phyloP scores from a whole-genome alignment of 2,888 invertebrate genomes.

The Scaptomyza parva region DNA sequence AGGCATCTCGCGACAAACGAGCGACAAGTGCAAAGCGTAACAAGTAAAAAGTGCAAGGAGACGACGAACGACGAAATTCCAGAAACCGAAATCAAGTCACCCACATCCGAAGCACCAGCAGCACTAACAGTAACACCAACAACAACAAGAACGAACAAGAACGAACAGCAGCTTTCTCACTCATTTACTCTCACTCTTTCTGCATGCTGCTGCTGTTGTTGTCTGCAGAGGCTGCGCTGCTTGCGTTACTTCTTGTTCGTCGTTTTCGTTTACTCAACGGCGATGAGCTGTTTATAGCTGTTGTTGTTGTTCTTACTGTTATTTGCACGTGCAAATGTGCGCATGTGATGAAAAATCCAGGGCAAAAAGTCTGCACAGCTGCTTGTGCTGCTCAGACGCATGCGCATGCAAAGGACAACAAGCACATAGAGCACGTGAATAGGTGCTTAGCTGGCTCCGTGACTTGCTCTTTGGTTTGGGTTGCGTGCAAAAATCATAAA shows the following conservation, averaged over 20 bases:
- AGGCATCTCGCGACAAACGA: slow-evolving; percentile 14
- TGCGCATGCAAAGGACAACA: slow-evolving; percentile 48
- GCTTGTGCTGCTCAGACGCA: slow-evolving; percentile 58
- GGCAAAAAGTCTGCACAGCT: slow-evolving; percentile 68
- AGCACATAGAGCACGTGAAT: slow-evolving; percentile 46
- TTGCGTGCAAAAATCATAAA: not conserved
- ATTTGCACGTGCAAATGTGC: slow-evolving; percentile 56
- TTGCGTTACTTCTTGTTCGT: slow-evolving; percentile 33
- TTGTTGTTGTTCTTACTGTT: slow-evolving; percentile 14
- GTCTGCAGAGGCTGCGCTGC: slow-evolving; percentile 30
- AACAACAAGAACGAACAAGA: slow-evolving; percentile 1
- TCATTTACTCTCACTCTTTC: slow-evolving; percentile 25
- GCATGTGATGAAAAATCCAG: slow-evolving; percentile 77
- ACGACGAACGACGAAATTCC: slow-evolving; percentile 38
- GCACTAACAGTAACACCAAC: not conserved
- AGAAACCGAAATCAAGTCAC: slow-evolving; percentile 52
- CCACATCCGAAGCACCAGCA: slow-evolving; percentile 38
- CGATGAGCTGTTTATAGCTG: not conserved
- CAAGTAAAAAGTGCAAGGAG: slow-evolving; percentile 64
- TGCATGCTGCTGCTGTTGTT: not conserved
- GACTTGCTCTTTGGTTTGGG: slow-evolving; percentile 4
- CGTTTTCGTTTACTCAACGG: slow-evolving; percentile 8
- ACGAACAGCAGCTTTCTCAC: not conserved
- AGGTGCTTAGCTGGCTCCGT: not conserved
- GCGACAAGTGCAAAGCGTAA: slow-evolving; percentile 59